These are phyloP conservation scores for Eulemur rubriventer DNA, from an alignment of 2,797 vertebrate species.

Conservation along the genomic window DNA sequence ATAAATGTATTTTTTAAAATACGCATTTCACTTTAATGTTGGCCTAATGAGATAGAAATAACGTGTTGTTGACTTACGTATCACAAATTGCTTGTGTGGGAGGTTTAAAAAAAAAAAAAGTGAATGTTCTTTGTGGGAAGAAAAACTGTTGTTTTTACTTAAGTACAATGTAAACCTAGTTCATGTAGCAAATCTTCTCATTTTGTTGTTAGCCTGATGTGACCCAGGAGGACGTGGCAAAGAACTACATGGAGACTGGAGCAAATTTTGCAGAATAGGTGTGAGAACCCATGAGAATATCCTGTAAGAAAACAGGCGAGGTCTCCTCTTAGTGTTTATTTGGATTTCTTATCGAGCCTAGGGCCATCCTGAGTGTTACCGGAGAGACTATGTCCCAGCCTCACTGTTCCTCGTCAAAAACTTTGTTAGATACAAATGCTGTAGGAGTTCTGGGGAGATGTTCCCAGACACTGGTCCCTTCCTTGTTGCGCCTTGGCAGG, in stretches of 20 bases:
- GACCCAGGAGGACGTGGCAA: not conserved
- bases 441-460: not conserved
- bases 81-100: not conserved
- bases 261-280: not conserved
- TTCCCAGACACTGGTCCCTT: not conserved
- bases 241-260: not conserved
- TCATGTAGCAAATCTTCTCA: not conserved
- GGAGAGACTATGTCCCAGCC: not conserved
- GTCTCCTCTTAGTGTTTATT: not conserved
- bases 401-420: not conserved
- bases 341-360: not conserved
- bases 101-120: not conserved
- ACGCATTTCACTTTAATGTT: not conserved
- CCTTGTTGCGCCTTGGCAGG: not conserved
- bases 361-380: not conserved
- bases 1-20: not conserved
- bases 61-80: not conserved
- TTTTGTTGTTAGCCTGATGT: not conserved
- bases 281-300: not conserved
- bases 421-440: not conserved
- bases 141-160: constrained; percentile 2
- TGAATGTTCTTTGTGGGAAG: not conserved
- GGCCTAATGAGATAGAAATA: constrained; percentile 1
- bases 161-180: not conserved
- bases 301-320: not conserved